Percentiles rank a stretch among this genome's conserved stretches.
phyloP scores from a whole-genome alignment of 2,797 vertebrate species.

The Ambastaia sidthimunki region DNA sequence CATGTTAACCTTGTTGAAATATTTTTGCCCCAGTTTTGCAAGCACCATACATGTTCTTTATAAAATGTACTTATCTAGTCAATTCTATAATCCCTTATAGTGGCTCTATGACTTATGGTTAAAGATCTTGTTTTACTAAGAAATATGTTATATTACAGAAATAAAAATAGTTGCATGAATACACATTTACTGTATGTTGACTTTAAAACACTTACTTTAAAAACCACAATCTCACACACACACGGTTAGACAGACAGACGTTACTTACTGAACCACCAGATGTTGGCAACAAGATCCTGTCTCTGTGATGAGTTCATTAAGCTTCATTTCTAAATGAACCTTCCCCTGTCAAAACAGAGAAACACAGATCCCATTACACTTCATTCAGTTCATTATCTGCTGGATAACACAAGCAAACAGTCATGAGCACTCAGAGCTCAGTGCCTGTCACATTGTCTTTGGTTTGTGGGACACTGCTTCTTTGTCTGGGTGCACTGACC shows the following conservation, averaged over 20 bases:
- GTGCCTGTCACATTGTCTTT: background rate
- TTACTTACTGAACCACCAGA: conserved; percentile 92
- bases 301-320: conserved; percentile 97
- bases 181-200: background rate
- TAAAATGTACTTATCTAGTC: too few relatives aligned
- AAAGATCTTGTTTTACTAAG: too few relatives aligned
- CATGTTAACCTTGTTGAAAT: too few relatives aligned
- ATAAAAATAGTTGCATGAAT: background rate
- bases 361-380: conserved; percentile 52
- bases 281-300: conserved; percentile 91
- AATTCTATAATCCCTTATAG: too few relatives aligned
- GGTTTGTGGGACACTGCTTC: background rate
- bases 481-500: background rate
- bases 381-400: conserved; percentile 60
- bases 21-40: too few relatives aligned
- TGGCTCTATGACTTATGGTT: too few relatives aligned
- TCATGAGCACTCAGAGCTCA: background rate
- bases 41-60: too few relatives aligned
- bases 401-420: conserved; percentile 8
- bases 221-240: conserved; percentile 8
- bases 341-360: conserved; percentile 83
- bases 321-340: conserved; percentile 95
- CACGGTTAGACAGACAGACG: background rate
- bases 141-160: background rate
- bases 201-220: too few relatives aligned